Base-by-base conservation (phyloP, 2,888 invertebrate genomes). In the Drosophila phalerata region DNA sequence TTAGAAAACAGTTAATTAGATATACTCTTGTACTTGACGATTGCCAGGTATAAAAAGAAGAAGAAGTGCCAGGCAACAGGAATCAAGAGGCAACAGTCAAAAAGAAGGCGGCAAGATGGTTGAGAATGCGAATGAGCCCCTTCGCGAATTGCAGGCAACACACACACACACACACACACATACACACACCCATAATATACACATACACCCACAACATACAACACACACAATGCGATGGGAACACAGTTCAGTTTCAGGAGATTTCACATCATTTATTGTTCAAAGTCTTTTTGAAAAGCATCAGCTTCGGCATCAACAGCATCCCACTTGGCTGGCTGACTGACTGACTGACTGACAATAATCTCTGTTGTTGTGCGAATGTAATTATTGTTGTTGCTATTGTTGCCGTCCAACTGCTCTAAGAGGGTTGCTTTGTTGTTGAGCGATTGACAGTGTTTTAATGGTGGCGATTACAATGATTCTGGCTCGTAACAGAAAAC, bases 211-310 rank as follows among this genome's bases (percentile, higher is more conserved):
- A 52, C 13, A 51, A 49, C 49, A 28, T 8, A 30, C 30, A 30
- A 51, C 22, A 49, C 17, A 69, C 56, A 30, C 30, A 63, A 52
- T 61, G 53, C 22, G 37, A 34, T 17, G 30, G 55, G 55, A 42
- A 56, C 55, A 43, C 34, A 56, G 55, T 56, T 56, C 79, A 72
- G 63, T 69, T 79, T 72, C 58, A 71, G 58, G 68, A 85, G 84
- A 85, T 84, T 86, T 82, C 77, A 74, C 87, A 86, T 82, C 84
- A 86, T 83, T 82, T 85, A 82, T 82, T 82, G 80, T 79, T 83
- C 80, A 85, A 73, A 79, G 72, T 69, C 69, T 68, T 73, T 75
- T 81, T 69, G 84, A 73, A 80, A 81, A 71, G 81, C 68, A 57
- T 65, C 67, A 79, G 69, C 69, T 43, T 75, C 48, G 62, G 69